Conservation (phyloP, 2,113 vertebrate genomes). For the Pagrus major region DNA sequence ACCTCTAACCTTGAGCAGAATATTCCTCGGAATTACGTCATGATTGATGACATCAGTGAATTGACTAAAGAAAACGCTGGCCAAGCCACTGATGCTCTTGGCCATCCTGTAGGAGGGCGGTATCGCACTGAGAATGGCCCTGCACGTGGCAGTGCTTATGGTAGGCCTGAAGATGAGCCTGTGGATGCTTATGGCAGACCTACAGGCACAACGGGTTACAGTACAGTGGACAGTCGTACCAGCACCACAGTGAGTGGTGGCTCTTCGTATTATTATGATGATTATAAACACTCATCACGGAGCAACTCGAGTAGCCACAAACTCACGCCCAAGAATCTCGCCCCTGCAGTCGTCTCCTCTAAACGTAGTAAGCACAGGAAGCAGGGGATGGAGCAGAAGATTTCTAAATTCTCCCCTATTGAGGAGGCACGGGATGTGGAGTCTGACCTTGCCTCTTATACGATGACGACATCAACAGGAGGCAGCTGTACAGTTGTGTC, state of each 20-base stretch:
- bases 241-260: conserved; percentile 80
- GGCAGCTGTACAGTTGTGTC: conserved; percentile 90
- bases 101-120: conserved; percentile 81
- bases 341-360: conserved; percentile 92
- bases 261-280: conserved; percentile 89
- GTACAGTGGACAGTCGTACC: conserved; percentile 68
- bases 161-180: conserved; percentile 87
- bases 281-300: conserved; percentile 90
- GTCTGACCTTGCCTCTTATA: conserved; percentile 94
- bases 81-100: conserved; percentile 80
- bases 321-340: conserved; percentile 92
- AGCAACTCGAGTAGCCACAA: conserved; percentile 88
- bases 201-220: conserved; percentile 75
- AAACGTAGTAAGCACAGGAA: conserved; percentile 99
- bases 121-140: conserved; percentile 86
- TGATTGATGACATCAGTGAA: conserved; percentile 99
- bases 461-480: conserved; percentile 86
- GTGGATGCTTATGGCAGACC: conserved; percentile 90
- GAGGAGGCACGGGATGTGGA: conserved; percentile 98
- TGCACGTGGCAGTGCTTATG: conserved; percentile 87
- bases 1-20: conserved; percentile 96
- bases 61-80: conserved; percentile 93
- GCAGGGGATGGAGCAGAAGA: conserved; percentile 98
- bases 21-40: conserved; percentile 97
- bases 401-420: conserved; percentile 98